Evolutionary conservation across 2,113 vertebrate genomes (phyloP), one percentile per base, ranked within the genome.

Genomic region (Aegotheles bennettii): DNA sequence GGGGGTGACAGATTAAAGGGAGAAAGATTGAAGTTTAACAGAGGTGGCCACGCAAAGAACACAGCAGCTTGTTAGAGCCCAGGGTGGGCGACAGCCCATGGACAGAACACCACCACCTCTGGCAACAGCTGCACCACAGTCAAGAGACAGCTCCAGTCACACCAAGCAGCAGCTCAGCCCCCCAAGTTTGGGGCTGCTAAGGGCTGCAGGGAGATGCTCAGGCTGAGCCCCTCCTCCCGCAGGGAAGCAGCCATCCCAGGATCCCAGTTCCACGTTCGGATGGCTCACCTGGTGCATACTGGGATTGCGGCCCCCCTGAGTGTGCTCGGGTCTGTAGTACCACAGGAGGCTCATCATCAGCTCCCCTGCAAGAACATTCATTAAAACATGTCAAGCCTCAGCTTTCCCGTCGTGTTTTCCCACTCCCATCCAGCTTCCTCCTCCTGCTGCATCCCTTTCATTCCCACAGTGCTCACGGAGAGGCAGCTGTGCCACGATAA

Each of bases 341-440:
- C 99, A 99, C 97, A 99, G 98, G 95, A 99, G 98, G 96, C 99
- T 99, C 99, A 99, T 99, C 99, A 99, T 99, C 98, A 99, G 98
- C 97, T 99, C 99, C 94, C 99, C 99, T 99, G 97, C 80, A 89
- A 95, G 64, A 63, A 76, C 19, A 83, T 3, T 1, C 3, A 76
- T 35, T 14, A 15, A 38, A 85, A 40, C 13, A 47, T 0, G 2
- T 93, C 92, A 95, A 69, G 38, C 36, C 23, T 59, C 40, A 2
- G 71, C 7, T 48, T 89, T 43, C 92, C 13, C 11, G 0, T 0
- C 12, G 45, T 7, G 25, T 16, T 77, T 86, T 80, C 69, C 75
- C 45, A 13, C 67, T 25, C 6, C 13, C 4, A n/a, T 6, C 53
- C 25, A 7, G 50, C 77, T 36, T 64, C 81, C 57, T 48, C 42